Evolutionary conservation across 2,797 vertebrate species (phyloP).

Genomic region (Myiothlypis coronata): DNA sequence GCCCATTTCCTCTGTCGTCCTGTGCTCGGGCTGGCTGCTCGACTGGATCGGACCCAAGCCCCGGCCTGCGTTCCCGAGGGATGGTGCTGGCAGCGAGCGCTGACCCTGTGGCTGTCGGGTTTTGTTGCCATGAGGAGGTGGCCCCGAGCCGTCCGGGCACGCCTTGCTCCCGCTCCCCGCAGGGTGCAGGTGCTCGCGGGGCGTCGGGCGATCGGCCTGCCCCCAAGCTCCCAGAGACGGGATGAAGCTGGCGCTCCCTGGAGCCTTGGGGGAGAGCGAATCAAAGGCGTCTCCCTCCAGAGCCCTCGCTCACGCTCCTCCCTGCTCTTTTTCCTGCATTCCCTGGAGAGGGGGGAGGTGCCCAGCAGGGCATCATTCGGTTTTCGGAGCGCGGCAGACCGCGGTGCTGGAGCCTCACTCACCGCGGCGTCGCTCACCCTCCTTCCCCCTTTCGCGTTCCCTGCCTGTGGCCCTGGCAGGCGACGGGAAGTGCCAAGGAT

Average conservation of each 20-base stretch:
- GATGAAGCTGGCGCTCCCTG: background rate
- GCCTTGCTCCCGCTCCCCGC: too few species aligned
- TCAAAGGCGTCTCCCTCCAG: background rate
- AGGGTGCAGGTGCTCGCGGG: background rate
- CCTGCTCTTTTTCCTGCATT: background rate
- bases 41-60: rapidly evolving
- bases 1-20: background rate
- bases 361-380: background rate
- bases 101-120: background rate
- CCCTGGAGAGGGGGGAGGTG: background rate
- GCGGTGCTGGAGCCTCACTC: background rate
- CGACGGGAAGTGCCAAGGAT: conserved; percentile 74
- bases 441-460: background rate
- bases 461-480: conserved; percentile 29
- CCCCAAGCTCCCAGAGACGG: background rate
- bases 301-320: background rate
- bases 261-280: background rate
- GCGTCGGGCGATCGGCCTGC: background rate
- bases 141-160: background rate
- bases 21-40: background rate
- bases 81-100: background rate
- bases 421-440: background rate
- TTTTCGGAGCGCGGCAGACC: too few species aligned
- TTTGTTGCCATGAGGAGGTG: background rate
- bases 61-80: background rate